phyloP scores from a whole-genome alignment of 1,140 invertebrate genomes.

The Capitella teleta region DNA sequence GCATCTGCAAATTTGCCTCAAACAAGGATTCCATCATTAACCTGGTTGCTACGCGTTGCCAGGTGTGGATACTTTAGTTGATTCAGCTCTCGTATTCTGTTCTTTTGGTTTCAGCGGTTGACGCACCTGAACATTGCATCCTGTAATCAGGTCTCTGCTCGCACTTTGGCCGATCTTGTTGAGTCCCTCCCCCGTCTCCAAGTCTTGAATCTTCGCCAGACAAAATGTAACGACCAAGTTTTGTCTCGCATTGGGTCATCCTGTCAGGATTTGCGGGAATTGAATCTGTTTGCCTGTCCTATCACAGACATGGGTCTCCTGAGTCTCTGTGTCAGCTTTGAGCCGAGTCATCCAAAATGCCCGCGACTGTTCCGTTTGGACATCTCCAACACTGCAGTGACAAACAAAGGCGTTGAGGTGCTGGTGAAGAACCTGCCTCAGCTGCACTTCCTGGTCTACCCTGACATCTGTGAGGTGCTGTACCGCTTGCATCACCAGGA shows the following conservation, averaged over 20 bases:
- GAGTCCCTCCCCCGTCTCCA: neutral
- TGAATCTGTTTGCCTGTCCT: neutral
- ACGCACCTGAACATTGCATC: neutral
- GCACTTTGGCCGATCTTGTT: neutral
- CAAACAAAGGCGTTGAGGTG: neutral
- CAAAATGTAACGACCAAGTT: conserved; percentile 1
- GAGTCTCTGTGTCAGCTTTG: conserved; percentile 1
- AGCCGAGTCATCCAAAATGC: neutral
- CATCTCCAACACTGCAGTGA: neutral
- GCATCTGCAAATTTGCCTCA: neutral
- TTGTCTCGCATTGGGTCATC: neutral
- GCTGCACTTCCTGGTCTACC: neutral
- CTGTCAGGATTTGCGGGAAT: neutral
- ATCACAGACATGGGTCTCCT: neutral
- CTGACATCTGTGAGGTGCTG: neutral
- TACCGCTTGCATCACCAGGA: neutral
- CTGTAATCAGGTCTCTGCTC: neutral
- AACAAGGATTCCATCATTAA: conserved; percentile 4
- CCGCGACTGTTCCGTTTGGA: neutral
- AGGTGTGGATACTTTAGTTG: neutral
- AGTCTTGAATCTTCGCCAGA: neutral
- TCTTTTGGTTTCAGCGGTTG: neutral
- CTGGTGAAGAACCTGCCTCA: neutral
- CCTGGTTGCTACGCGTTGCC: neutral
- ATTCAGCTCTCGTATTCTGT: neutral